phyloP scores from a whole-genome alignment of 2,113 vertebrate species.

The Protobothrops flavoviridis region DNA sequence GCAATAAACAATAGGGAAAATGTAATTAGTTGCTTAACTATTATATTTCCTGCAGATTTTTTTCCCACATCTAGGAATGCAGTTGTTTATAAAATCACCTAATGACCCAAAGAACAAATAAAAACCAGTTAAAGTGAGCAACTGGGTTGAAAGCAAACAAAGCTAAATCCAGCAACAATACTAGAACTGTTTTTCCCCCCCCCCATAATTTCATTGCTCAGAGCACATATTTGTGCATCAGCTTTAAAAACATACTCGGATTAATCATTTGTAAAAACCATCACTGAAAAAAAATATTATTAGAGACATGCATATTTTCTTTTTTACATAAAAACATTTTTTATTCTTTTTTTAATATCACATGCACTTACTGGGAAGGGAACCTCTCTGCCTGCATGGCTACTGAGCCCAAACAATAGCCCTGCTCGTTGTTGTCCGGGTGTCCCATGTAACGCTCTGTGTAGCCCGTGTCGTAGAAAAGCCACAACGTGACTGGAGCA shows the following conservation, averaged over 20 bases:
- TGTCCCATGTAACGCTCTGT: constrained; percentile 82
- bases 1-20: not conserved
- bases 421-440: constrained; percentile 80
- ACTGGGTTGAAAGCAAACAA: not conserved
- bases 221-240: not conserved
- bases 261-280: not conserved
- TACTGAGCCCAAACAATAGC: constrained; percentile 79
- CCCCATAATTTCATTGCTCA: not conserved
- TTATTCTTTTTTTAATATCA: not conserved
- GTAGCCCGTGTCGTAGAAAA: constrained; percentile 83
- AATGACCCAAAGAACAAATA: not conserved
- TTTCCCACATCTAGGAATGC: not conserved
- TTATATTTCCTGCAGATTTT: not conserved
- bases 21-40: not conserved
- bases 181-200: not conserved
- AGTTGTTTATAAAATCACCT: not conserved
- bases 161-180: not conserved
- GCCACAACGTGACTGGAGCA: constrained; percentile 80
- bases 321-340: not conserved
- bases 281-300: not conserved
- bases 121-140: not conserved
- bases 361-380: constrained; percentile 77
- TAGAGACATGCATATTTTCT: not conserved
- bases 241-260: not conserved
- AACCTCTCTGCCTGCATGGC: constrained; percentile 85